A percentile compares a stretch with the other conserved stretches of the same genome.
Conservation (phyloP, 2,797 vertebrate species). For the Toxotes lorentzi region DNA sequence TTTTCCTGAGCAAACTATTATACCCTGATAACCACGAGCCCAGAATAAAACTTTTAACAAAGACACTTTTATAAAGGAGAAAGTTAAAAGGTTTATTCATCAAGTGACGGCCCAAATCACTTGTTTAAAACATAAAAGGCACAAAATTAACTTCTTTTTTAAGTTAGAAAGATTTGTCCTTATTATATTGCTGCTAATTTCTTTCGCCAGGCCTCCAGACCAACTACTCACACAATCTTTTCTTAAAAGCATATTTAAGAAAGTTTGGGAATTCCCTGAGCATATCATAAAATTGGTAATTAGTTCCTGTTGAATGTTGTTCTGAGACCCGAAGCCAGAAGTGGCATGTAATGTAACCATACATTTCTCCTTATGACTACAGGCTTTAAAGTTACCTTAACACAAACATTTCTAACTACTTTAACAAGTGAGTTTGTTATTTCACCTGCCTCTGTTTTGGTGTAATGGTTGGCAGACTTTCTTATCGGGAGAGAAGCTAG, state of each 20-base stretch:
- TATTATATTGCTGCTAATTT: neutral
- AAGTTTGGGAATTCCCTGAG: neutral
- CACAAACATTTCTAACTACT: slow-evolving; percentile 18
- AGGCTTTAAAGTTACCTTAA: slow-evolving; percentile 2
- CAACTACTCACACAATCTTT: neutral
- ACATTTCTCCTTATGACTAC: neutral
- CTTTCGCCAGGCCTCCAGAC: neutral
- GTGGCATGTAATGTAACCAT: too few species aligned
- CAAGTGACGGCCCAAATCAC: slow-evolving; percentile 16
- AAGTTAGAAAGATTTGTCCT: slow-evolving; percentile 10
- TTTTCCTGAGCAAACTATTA: slow-evolving; percentile 44
- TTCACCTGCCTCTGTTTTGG: slow-evolving; percentile 64
- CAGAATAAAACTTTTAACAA: slow-evolving; percentile 49
- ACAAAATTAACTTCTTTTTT: slow-evolving; percentile 19
- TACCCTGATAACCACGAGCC: slow-evolving; percentile 18
- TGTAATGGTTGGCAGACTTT: slow-evolving; percentile 70
- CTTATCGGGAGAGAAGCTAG: slow-evolving; percentile 37
- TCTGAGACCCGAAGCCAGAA: neutral
- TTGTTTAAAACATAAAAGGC: slow-evolving; percentile 38
- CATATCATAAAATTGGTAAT: neutral
- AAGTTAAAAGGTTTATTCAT: slow-evolving; percentile 47
- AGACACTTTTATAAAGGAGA: slow-evolving; percentile 23
- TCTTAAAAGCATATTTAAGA: slow-evolving; percentile 10
- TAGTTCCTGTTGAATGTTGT: neutral
- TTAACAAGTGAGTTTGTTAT: slow-evolving; percentile 44